These are phyloP conservation scores for Aphis gossypii DNA, from an alignment of 1,140 invertebrate genomes.

Conservation along the genomic window DNA sequence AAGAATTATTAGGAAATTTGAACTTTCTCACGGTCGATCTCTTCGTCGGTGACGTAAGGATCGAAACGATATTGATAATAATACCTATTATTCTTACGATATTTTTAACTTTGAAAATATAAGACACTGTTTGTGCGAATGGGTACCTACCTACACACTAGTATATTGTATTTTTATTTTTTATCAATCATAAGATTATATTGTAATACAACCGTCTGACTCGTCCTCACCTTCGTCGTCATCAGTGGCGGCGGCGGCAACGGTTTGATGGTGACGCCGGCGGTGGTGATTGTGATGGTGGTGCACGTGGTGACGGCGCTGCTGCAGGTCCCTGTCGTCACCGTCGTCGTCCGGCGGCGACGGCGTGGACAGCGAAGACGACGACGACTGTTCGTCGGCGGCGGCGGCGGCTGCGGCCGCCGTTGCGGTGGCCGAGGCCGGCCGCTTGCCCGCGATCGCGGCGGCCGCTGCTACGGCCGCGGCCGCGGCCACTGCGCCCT, in stretches of 20 bases:
- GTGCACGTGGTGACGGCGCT: constrained; percentile 11
- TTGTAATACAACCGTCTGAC: neutral
- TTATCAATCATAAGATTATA: neutral
- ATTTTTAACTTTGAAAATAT: neutral
- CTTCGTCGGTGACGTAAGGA: neutral
- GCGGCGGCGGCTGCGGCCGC: neutral
- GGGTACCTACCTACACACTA: neutral
- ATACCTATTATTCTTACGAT: neutral
- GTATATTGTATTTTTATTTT: neutral
- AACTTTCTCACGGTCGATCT: neutral
- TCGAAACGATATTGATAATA: neutral
- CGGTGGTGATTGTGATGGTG: constrained; percentile 62
- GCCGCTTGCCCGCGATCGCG: constrained; percentile 88
- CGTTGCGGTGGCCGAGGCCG: constrained; percentile 62
- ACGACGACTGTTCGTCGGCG: neutral
- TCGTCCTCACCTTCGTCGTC: constrained; percentile 24
- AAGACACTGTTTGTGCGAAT: too few relatives aligned
- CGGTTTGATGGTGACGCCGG: neutral
- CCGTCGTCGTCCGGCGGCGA: neutral
- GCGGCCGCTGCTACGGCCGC: neutral
- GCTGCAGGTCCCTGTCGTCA: neutral
- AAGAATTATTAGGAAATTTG: neutral
- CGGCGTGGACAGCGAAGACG: neutral
- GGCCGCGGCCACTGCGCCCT: constrained; percentile 6
- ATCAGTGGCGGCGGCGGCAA: neutral